These are phyloP conservation scores for Taphrorychus bicolor DNA, from an alignment of 2,888 invertebrate species.

Conservation along the genomic window DNA sequence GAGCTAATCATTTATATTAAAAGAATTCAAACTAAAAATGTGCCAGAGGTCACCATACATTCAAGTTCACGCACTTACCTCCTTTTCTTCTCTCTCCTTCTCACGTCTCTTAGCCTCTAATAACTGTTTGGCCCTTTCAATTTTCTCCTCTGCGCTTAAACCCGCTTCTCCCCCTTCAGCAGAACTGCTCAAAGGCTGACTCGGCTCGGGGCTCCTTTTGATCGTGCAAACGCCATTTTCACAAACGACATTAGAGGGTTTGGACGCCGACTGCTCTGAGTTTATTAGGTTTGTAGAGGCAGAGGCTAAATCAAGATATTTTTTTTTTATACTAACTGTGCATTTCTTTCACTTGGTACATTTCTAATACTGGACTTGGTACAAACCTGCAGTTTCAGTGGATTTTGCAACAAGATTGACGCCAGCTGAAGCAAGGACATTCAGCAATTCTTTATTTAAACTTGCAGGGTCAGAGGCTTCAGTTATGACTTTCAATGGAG, in stretches of 20 bases:
- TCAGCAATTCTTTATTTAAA: constrained; percentile 70
- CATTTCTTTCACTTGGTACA: neutral
- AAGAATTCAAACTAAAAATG: no score
- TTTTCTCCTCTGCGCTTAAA: constrained; percentile 42
- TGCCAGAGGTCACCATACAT: no score
- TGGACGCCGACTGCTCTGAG: constrained; percentile 41
- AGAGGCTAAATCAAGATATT: constrained; percentile 31
- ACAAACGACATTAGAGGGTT: constrained; percentile 60
- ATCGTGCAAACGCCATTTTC: constrained; percentile 62
- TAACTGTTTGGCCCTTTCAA: constrained; percentile 71
- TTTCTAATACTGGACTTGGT: neutral
- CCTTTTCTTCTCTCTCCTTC: constrained; percentile 72
- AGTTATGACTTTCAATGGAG: constrained; percentile 80
- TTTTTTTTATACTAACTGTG: neutral
- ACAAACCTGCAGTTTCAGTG: constrained; percentile 6
- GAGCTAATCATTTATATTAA: neutral
- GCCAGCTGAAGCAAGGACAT: constrained; percentile 66
- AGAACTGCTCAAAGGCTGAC: constrained; percentile 28
- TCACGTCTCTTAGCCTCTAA: constrained; percentile 71
- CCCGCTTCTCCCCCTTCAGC: constrained; percentile 28
- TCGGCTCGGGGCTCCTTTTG: constrained; percentile 25
- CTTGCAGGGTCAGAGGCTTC: constrained; percentile 68
- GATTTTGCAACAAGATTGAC: constrained; percentile 44
- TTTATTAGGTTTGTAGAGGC: constrained; percentile 46
- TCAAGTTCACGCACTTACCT: constrained; percentile 58